Evolutionary conservation across 2,888 invertebrate species (phyloP).

Genomic region (Brachynemurus nebulosus): DNA sequence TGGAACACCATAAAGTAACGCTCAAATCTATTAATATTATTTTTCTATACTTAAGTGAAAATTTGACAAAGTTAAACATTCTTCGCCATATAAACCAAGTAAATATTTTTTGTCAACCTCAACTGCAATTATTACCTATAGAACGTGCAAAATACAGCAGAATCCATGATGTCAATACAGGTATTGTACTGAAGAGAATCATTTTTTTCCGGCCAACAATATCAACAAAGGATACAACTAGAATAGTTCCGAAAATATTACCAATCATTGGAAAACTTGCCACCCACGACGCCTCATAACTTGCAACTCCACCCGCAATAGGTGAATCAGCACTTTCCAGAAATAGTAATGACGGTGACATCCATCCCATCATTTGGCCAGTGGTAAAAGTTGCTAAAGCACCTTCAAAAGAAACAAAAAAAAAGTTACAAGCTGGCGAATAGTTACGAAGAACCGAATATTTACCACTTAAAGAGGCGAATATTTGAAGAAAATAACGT

Average conservation of each 20-base stretch:
- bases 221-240: slow-evolving; percentile 3
- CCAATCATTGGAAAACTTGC: slow-evolving; percentile 4
- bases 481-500: no score
- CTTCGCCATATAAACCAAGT: no score
- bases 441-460: no score
- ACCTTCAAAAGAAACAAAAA: no score
- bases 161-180: slow-evolving; percentile 6
- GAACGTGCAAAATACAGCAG: background rate
- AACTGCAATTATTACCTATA: no score
- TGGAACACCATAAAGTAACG: no score
- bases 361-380: slow-evolving; percentile 10
- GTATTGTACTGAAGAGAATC: slow-evolving; percentile 4
- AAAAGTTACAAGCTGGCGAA: no score
- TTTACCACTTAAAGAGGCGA: no score
- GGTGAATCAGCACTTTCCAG: background rate
- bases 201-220: slow-evolving; percentile 5
- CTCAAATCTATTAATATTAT: no score
- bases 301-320: background rate
- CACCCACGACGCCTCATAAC: slow-evolving; percentile 5
- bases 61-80: no score
- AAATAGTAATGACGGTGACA: slow-evolving; percentile 5
- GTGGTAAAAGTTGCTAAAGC: slow-evolving; percentile 9
- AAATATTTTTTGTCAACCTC: no score
- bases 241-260: slow-evolving; percentile 2
- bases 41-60: no score